These are phyloP conservation scores for Araneus ventricosus DNA, from an alignment of 1,140 invertebrate genomes.

Conservation along the genomic window DNA sequence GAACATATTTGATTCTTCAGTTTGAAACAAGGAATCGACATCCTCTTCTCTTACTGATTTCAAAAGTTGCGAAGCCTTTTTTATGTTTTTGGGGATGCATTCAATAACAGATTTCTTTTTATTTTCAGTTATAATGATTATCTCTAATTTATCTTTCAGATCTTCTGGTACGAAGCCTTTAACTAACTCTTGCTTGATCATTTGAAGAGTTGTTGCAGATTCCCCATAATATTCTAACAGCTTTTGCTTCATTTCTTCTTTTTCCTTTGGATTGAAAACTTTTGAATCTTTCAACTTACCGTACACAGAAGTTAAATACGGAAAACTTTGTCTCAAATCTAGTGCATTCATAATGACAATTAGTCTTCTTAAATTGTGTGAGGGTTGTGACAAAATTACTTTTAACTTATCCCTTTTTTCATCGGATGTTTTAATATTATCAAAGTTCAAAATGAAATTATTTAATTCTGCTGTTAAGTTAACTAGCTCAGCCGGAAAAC, in stretches of 20 bases:
- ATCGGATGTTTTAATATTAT: background rate
- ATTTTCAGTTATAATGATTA: background rate
- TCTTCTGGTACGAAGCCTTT: background rate
- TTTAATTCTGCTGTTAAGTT: background rate
- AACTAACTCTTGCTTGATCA: background rate
- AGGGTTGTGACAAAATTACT: background rate
- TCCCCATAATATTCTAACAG: background rate
- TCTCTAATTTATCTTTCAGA: background rate
- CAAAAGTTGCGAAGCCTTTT: background rate
- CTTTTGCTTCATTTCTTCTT: background rate
- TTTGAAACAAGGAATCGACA: background rate
- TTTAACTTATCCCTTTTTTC: background rate
- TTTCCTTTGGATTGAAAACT: background rate
- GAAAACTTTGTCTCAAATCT: background rate
- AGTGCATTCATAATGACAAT: background rate
- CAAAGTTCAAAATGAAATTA: background rate
- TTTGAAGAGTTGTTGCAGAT: too few relatives aligned
- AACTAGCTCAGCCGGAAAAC: background rate
- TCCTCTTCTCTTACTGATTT: background rate
- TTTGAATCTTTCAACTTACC: background rate
- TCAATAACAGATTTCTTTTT: background rate
- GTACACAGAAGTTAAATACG: background rate
- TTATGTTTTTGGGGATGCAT: background rate
- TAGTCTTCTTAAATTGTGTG: background rate
- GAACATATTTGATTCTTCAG: background rate